phyloP scores from a whole-genome alignment of 2,888 invertebrate species.

The Tyria jacobaeae region DNA sequence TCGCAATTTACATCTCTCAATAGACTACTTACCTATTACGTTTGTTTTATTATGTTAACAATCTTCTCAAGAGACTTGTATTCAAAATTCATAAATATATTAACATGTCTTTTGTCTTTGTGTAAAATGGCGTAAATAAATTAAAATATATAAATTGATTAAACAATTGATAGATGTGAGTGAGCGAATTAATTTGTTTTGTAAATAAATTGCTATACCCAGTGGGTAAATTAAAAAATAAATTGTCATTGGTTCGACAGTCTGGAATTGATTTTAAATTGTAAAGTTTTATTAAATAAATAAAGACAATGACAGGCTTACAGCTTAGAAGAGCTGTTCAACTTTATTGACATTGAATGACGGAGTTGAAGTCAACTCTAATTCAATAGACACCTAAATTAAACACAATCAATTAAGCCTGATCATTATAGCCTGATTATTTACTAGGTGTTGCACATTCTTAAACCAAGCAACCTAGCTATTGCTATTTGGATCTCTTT shows the following conservation, averaged over 20 bases:
- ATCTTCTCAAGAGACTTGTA: background rate
- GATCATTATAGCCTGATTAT: no score
- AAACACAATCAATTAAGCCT: background rate
- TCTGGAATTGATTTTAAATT: background rate
- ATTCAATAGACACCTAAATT: background rate
- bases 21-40: no score
- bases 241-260: background rate
- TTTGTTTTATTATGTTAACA: background rate
- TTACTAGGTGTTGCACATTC: no score
- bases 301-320: background rate
- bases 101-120: background rate
- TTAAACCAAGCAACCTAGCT: no score
- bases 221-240: constrained; percentile 4
- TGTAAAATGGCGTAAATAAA: background rate
- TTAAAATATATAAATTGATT: constrained; percentile 1
- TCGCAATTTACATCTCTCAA: no score
- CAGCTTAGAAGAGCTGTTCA: background rate
- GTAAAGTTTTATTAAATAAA: background rate
- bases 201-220: constrained; percentile 2
- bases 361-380: background rate
- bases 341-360: background rate
- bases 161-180: constrained; percentile 7
- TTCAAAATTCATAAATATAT: background rate
- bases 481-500: no score
- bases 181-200: constrained; percentile 1